Evolutionary conservation across 1,140 invertebrate species (phyloP).

Genomic region (Caenorhabditis brenneri): DNA sequence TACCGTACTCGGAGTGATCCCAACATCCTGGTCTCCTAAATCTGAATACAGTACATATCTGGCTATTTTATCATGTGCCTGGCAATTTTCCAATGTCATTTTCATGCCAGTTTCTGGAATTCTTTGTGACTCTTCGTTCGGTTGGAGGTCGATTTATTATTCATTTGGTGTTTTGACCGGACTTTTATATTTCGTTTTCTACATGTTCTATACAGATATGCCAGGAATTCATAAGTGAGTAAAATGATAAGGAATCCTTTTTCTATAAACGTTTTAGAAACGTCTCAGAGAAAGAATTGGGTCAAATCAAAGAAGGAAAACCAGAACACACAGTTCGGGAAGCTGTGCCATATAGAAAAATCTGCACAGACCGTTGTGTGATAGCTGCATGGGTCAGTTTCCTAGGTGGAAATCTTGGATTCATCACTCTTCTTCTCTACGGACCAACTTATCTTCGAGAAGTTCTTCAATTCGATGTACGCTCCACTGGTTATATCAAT

Average conservation of each 20-base stretch:
- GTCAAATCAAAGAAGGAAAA: slow-evolving; percentile 24
- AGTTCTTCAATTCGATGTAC: slow-evolving; percentile 60
- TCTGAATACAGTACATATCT: slow-evolving; percentile 46
- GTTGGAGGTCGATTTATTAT: slow-evolving; percentile 61
- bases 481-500: slow-evolving; percentile 60
- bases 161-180: slow-evolving; percentile 53
- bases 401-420: slow-evolving; percentile 60
- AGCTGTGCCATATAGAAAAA: slow-evolving; percentile 54
- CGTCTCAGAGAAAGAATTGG: slow-evolving; percentile 4
- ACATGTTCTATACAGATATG: slow-evolving; percentile 57
- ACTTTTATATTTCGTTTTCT: slow-evolving; percentile 57
- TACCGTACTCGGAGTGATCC: slow-evolving; percentile 43
- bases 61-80: slow-evolving; percentile 48
- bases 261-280: neutral
- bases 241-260: too few species aligned
- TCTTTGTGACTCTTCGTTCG: slow-evolving; percentile 55
- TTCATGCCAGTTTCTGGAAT: slow-evolving; percentile 62
- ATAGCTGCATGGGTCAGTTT: slow-evolving; percentile 52
- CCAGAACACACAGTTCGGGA: neutral
- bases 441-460: slow-evolving; percentile 61
- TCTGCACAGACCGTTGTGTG: slow-evolving; percentile 56
- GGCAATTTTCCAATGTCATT: slow-evolving; percentile 45
- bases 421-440: slow-evolving; percentile 59
- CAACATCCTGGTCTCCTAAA: slow-evolving; percentile 49
- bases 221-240: slow-evolving; percentile 51